These are phyloP conservation scores for Pseudopipra pipra DNA, from an alignment of 2,113 vertebrate species.

Conservation along the genomic window DNA sequence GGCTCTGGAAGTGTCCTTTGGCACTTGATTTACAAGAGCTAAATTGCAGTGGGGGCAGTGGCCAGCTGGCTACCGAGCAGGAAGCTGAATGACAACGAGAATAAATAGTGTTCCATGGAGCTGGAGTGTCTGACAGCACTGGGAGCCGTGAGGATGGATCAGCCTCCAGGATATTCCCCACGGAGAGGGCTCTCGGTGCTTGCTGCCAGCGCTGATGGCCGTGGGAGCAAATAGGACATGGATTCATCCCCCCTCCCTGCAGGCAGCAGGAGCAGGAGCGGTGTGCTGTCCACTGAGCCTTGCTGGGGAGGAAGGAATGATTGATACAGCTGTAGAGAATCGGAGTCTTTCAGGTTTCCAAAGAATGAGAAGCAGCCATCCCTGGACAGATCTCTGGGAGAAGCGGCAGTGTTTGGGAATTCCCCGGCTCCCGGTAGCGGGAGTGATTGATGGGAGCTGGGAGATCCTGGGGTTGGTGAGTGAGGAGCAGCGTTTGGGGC, in stretches of 20 bases:
- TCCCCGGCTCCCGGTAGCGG: background rate
- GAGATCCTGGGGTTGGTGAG: background rate
- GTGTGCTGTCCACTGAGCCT: background rate
- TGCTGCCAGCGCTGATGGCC: background rate
- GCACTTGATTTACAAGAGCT: background rate
- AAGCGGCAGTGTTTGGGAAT: background rate
- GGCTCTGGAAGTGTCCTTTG: slow-evolving; percentile 21
- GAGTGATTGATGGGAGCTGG: background rate
- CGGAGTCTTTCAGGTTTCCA: background rate
- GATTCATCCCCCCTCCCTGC: background rate
- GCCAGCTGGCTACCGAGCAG: slow-evolving; percentile 14
- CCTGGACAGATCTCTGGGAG: background rate
- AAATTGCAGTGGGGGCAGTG: background rate
- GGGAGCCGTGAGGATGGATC: background rate
- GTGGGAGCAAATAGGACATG: background rate
- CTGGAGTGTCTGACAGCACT: background rate
- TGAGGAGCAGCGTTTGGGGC: background rate
- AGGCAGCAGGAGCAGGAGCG: background rate
- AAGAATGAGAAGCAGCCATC: background rate
- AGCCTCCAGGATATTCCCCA: background rate
- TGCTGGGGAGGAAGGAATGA: background rate
- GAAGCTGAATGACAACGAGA: background rate
- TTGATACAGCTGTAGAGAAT: background rate
- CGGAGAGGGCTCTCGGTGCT: background rate
- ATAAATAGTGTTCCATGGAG: background rate